Percentiles rank a stretch among this genome's conserved stretches.
phyloP scores from a whole-genome alignment of 2,797 vertebrate genomes.

The Rhinophrynus dorsalis region DNA sequence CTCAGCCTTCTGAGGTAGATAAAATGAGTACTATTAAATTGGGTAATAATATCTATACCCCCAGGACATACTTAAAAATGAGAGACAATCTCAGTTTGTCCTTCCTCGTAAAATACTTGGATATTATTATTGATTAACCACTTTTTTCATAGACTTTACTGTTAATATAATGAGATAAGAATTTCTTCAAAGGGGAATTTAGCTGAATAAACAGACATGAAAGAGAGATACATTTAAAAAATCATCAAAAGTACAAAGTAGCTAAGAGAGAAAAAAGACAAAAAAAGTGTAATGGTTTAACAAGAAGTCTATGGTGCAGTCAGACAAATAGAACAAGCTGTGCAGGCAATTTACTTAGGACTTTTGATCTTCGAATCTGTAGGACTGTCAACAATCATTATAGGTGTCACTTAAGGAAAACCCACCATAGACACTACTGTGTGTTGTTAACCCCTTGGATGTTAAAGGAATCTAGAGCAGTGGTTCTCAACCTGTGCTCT shows the following conservation, averaged over 20 bases:
- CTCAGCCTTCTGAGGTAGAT: too few relatives aligned
- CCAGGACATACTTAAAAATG: too few relatives aligned
- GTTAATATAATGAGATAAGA: neutral
- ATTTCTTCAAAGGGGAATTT: neutral
- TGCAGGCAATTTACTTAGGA: neutral
- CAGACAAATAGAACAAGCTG: constrained; percentile 9
- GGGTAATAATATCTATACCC: too few relatives aligned
- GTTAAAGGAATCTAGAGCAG: too few relatives aligned
- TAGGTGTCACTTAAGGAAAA: constrained; percentile 1
- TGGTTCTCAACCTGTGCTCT: too few relatives aligned
- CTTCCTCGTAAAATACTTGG: too few relatives aligned
- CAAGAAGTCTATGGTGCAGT: neutral
- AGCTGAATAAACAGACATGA: neutral
- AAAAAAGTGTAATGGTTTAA: neutral
- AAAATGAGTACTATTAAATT: too few relatives aligned
- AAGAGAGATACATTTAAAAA: neutral
- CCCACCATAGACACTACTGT: neutral
- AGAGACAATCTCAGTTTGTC: too few relatives aligned
- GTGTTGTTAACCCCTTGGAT: too few relatives aligned
- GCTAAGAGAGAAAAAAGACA: neutral
- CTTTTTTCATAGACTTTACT: too few relatives aligned
- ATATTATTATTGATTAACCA: too few relatives aligned
- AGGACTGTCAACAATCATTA: constrained; percentile 3
- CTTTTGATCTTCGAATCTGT: constrained; percentile 20
- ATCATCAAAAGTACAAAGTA: neutral